Percentiles rank a stretch among this genome's conserved stretches.
phyloP scores from a whole-genome alignment of 1,140 invertebrate species.

The Drosophila melanica region DNA sequence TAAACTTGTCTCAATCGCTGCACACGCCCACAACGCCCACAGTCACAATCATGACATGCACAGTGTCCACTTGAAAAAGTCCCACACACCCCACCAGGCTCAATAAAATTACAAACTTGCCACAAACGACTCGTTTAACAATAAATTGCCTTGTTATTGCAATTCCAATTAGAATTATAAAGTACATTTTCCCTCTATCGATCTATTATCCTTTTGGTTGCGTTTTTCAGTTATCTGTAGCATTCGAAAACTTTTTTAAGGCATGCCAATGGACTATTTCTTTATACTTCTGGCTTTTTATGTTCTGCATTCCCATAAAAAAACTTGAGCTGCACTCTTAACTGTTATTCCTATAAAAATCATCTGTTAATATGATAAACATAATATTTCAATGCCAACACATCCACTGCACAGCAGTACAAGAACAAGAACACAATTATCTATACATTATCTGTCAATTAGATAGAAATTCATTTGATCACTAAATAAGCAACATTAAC shows the following conservation, averaged over 20 bases:
- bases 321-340: slow-evolving; percentile 57
- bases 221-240: slow-evolving; percentile 48
- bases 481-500: slow-evolving; percentile 23
- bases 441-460: slow-evolving; percentile 8
- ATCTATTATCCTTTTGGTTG: slow-evolving; percentile 39
- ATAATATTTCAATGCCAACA: slow-evolving; percentile 17
- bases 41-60: slow-evolving; percentile 70
- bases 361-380: slow-evolving; percentile 19
- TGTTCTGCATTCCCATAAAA: slow-evolving; percentile 55
- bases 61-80: slow-evolving; percentile 27
- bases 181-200: slow-evolving; percentile 2
- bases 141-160: slow-evolving; percentile 20
- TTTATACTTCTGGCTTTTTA: slow-evolving; percentile 64
- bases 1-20: slow-evolving; percentile 74
- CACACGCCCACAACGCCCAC: slow-evolving; percentile 51
- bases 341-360: background rate
- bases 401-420: slow-evolving; percentile 1
- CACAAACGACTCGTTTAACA: slow-evolving; percentile 10
- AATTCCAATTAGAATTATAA: slow-evolving; percentile 6
- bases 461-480: slow-evolving; percentile 29
- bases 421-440: background rate
- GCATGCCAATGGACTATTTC: slow-evolving; percentile 35
- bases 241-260: slow-evolving; percentile 31
- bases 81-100: slow-evolving; percentile 1
- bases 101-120: background rate